Conservation (phyloP, 1,140 invertebrate genomes). For the Heliconius melpomene region DNA sequence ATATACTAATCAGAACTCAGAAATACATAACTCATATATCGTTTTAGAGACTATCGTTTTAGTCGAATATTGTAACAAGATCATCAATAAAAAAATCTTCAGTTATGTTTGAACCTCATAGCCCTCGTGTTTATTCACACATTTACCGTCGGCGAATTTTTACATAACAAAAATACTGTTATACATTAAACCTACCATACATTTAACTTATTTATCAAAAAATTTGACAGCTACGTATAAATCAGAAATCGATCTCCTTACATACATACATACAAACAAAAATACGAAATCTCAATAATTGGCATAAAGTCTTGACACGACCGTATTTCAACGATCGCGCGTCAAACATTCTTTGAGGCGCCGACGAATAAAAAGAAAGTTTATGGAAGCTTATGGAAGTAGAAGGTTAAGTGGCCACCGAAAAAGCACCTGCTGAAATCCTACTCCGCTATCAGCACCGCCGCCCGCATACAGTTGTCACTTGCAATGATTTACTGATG, state of each 20-base stretch:
- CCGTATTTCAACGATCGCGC: slow-evolving; percentile 42
- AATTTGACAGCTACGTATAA: not conserved
- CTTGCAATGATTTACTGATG: slow-evolving; percentile 69
- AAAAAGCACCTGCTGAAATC: slow-evolving; percentile 63
- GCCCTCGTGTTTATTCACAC: too few relatives aligned
- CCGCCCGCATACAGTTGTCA: slow-evolving; percentile 64
- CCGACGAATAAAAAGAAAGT: slow-evolving; percentile 58
- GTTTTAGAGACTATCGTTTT: too few relatives aligned
- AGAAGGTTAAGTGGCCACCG: slow-evolving; percentile 56
- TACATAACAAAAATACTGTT: too few relatives aligned
- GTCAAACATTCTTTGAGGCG: slow-evolving; percentile 53
- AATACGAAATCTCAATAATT: slow-evolving; percentile 41
- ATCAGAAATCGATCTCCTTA: not conserved
- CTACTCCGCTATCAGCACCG: slow-evolving; percentile 54
- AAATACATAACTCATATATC: too few relatives aligned
- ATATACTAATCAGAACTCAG: too few relatives aligned
- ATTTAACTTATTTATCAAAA: too few relatives aligned
- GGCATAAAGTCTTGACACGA: slow-evolving; percentile 38
- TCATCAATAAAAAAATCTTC: too few relatives aligned
- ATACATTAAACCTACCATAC: too few relatives aligned
- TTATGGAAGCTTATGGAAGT: slow-evolving; percentile 56
- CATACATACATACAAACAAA: slow-evolving; percentile 6
- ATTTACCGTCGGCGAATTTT: too few relatives aligned
- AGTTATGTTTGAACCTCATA: too few relatives aligned
- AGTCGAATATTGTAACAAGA: too few relatives aligned